A percentile compares a stretch with the other conserved stretches of the same genome.
These are phyloP conservation scores for Phymatocera aterrima DNA, from an alignment of 2,888 invertebrate species.

Conservation along the genomic window DNA sequence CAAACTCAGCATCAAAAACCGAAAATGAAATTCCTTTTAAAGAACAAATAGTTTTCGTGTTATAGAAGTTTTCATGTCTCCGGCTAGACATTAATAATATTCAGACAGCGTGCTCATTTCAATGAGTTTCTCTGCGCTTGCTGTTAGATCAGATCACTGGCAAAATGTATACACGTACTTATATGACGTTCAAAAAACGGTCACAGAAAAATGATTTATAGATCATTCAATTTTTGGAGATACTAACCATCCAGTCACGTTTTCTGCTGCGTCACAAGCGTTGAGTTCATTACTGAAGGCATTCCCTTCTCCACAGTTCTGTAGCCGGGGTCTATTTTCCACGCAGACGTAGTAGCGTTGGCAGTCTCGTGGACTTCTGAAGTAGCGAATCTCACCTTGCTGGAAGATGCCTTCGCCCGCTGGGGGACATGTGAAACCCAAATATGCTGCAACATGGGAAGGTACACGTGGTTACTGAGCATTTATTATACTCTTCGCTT, in stretches of 20 bases:
- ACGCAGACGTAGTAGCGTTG: constrained; percentile 89
- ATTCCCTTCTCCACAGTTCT: constrained; percentile 85
- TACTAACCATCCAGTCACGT: constrained; percentile 83
- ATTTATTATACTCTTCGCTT: no score
- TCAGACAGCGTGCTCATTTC: no score
- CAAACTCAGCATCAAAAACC: no score
- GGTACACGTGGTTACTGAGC: no score
- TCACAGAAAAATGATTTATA: background rate
- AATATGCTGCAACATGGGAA: constrained; percentile 77
- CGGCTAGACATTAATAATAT: no score
- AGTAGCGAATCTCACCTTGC: constrained; percentile 75
- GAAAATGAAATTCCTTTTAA: no score
- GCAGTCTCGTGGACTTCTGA: constrained; percentile 81
- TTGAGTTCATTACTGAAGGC: constrained; percentile 86
- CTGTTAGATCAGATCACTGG: no score
- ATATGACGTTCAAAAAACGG: background rate
- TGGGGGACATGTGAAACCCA: constrained; percentile 89
- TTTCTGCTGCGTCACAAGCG: constrained; percentile 86
- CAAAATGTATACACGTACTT: background rate
- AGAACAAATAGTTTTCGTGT: no score
- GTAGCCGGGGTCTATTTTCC: constrained; percentile 82
- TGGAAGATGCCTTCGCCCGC: constrained; percentile 73
- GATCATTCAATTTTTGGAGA: background rate
- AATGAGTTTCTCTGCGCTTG: background rate
- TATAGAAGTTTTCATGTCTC: no score